Conservation (phyloP, 2,113 vertebrate species). For the Sebastes schlegelii region DNA sequence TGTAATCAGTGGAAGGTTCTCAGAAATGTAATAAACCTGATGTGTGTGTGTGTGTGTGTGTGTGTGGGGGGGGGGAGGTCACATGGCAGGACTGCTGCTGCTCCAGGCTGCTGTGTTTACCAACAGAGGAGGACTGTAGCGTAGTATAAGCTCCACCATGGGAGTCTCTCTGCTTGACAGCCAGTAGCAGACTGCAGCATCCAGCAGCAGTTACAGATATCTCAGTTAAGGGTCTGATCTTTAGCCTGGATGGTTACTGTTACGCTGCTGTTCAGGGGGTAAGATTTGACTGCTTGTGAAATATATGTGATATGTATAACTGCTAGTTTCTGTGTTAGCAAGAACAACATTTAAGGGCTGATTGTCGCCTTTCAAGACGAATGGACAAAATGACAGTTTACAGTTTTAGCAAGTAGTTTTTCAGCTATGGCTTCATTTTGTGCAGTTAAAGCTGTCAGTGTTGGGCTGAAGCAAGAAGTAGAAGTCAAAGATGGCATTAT, state of each 20-base stretch:
- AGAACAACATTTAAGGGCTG: background rate
- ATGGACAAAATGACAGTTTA: background rate
- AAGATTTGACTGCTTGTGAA: conserved; percentile 34
- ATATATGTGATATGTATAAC: background rate
- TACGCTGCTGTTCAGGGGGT: conserved; percentile 39
- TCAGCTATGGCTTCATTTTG: background rate
- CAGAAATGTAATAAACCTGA: conserved; percentile 4
- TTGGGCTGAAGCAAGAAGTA: background rate
- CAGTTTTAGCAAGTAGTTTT: background rate
- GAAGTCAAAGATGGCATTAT: background rate
- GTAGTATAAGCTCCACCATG: conserved; percentile 54
- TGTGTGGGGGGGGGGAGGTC: conserved; percentile 43
- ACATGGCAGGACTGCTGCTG: conserved; percentile 65
- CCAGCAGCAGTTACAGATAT: conserved; percentile 11
- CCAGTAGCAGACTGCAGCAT: conserved; percentile 43
- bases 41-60: conserved; percentile 18
- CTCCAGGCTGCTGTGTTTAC: conserved; percentile 75
- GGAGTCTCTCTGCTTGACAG: conserved; percentile 47
- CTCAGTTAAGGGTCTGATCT: conserved; percentile 22
- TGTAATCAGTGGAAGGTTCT: background rate
- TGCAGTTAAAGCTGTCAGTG: background rate
- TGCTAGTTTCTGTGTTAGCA: background rate
- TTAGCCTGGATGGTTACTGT: conserved; percentile 32
- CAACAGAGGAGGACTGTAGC: conserved; percentile 60
- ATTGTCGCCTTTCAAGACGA: background rate